A percentile compares a stretch with the other conserved stretches of the same genome.
Evolutionary conservation across 2,113 vertebrate genomes (phyloP).

Genomic region (Pterocles burchelli): DNA sequence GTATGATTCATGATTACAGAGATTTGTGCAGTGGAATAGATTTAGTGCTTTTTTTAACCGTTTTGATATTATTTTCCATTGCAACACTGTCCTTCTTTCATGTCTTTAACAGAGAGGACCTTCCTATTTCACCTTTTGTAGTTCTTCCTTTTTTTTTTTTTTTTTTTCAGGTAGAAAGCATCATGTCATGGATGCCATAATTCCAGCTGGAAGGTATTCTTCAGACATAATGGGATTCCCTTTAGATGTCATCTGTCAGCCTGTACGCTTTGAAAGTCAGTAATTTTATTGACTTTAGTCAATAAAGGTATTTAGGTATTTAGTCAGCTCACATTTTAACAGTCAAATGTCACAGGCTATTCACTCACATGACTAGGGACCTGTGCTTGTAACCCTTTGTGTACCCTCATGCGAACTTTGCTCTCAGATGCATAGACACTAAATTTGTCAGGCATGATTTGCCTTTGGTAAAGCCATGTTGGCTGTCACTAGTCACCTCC

Average conservation of each 20-base stretch:
- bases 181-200: neutral
- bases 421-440: neutral
- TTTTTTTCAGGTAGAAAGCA: neutral
- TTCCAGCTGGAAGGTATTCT: slow-evolving; percentile 4
- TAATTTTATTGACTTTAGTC: neutral
- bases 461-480: no score
- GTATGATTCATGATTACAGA: slow-evolving; percentile 42
- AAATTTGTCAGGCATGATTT: no score
- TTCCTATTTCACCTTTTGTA: neutral
- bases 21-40: slow-evolving; percentile 28
- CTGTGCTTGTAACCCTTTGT: neutral
- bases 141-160: neutral
- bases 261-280: neutral
- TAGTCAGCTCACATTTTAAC: neutral
- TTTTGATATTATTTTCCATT: slow-evolving; percentile 15
- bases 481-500: no score
- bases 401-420: neutral
- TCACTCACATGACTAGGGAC: neutral
- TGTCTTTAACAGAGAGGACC: neutral
- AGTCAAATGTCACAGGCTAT: neutral
- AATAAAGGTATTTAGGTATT: neutral
- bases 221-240: neutral
- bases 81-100: neutral
- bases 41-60: neutral
- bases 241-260: neutral